Evolutionary conservation across 2,888 invertebrate genomes (phyloP).

Genomic region (Agonopterix heracliana): DNA sequence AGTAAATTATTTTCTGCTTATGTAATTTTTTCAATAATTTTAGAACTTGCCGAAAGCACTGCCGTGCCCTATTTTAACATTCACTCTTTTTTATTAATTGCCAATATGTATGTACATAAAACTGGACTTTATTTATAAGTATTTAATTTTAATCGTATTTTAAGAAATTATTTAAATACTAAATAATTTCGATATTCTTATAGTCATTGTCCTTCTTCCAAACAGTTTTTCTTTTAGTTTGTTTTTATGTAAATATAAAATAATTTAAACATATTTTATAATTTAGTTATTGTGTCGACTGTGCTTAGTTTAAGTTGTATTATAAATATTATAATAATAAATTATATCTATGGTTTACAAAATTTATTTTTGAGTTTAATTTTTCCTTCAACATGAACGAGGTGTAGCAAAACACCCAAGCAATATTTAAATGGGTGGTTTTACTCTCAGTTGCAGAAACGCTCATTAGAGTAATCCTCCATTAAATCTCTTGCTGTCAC

Average conservation of each 20-base stretch:
- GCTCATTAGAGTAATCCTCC: no score
- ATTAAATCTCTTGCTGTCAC: no score
- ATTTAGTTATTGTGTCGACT: conserved; percentile 22
- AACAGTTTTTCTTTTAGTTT: conserved; percentile 3
- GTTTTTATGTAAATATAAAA: conserved; percentile 14
- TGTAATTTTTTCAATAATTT: not conserved
- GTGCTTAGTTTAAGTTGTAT: conserved; percentile 20
- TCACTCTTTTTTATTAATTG: not conserved
- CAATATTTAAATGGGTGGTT: no score
- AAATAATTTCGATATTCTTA: not conserved
- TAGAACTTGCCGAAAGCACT: conserved; percentile 4
- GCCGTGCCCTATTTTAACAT: not conserved
- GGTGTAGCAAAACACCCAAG: not conserved
- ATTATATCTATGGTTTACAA: conserved; percentile 25
- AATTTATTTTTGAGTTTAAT: conserved; percentile 16
- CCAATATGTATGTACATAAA: conserved; percentile 1
- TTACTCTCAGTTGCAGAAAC: no score
- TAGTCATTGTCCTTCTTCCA: conserved; percentile 10
- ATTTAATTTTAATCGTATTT: conserved; percentile 1
- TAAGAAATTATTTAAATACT: conserved; percentile 1
- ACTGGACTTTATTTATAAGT: not conserved
- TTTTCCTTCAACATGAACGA: not conserved
- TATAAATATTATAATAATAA: conserved; percentile 19
- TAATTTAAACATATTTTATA: conserved; percentile 12
- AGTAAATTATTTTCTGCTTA: not conserved